A percentile compares a stretch with the other conserved stretches of the same genome.
Conservation (phyloP, 2,113 vertebrate genomes). For the Lates calcarifer region DNA sequence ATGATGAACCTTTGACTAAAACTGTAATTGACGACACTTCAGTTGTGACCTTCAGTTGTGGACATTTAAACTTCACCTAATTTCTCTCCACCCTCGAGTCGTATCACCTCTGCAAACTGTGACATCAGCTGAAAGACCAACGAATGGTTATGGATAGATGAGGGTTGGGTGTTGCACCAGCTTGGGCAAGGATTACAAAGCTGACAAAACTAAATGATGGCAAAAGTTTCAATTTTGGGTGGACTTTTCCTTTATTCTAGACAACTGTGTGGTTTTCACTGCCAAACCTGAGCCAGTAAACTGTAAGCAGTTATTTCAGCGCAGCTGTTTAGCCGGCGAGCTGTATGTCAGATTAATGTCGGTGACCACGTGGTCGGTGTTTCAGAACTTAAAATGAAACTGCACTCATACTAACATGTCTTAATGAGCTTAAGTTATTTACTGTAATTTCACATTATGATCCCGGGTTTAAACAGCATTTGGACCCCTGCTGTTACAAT, state of each 20-base stretch:
- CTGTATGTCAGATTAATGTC: conserved; percentile 5
- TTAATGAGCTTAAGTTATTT: conserved; percentile 53
- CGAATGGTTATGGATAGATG: neutral
- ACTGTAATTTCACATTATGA: conserved; percentile 1
- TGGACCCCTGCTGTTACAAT: neutral
- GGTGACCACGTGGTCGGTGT: neutral
- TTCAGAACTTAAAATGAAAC: conserved; percentile 23
- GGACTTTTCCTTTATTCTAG: conserved; percentile 21
- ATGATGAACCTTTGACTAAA: neutral
- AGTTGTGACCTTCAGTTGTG: neutral
- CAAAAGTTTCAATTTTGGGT: neutral
- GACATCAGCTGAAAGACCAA: conserved; percentile 17
- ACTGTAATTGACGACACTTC: neutral
- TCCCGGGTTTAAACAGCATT: neutral
- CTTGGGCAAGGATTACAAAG: neutral
- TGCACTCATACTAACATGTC: conserved; percentile 69
- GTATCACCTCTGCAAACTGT: neutral
- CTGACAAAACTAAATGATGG: neutral
- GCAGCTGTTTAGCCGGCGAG: neutral
- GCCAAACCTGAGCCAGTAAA: conserved; percentile 53
- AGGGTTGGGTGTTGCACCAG: neutral
- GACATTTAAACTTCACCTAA: neutral
- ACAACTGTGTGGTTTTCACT: conserved; percentile 13
- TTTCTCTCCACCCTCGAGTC: neutral
- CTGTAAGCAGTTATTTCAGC: conserved; percentile 9